Conservation (phyloP, 2,888 invertebrate genomes). For the Anaspis maculata region DNA sequence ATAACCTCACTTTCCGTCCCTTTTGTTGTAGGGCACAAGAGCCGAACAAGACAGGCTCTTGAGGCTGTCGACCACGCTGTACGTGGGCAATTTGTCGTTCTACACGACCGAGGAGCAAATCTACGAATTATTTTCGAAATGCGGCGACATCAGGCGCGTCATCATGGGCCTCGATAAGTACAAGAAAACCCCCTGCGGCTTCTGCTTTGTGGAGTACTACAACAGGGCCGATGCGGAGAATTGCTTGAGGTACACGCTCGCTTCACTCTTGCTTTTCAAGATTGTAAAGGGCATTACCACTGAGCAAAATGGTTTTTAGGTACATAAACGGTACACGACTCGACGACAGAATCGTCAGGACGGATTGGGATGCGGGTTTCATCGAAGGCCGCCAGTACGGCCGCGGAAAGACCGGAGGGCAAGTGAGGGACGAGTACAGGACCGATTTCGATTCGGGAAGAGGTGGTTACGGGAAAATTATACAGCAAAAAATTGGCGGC, state of each 20-base stretch:
- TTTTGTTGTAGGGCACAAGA: constrained; percentile 64
- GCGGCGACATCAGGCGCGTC: constrained; percentile 90
- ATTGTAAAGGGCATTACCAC: background rate
- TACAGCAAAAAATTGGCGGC: constrained; percentile 70
- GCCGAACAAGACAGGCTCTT: constrained; percentile 78
- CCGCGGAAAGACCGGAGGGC: constrained; percentile 95
- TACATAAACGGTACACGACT: constrained; percentile 94
- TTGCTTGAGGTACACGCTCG: constrained; percentile 67
- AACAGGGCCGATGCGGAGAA: constrained; percentile 64
- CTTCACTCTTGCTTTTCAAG: background rate
- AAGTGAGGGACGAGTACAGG: constrained; percentile 97
- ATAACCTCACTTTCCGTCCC: constrained; percentile 9
- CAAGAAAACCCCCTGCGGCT: constrained; percentile 98
- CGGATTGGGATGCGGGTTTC: constrained; percentile 99
- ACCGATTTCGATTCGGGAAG: constrained; percentile 95
- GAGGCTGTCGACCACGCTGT: constrained; percentile 71
- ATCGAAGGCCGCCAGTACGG: constrained; percentile 97
- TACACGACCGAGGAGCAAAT: constrained; percentile 99
- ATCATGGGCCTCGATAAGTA: constrained; percentile 98
- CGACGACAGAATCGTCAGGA: constrained; percentile 93
- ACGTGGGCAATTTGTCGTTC: constrained; percentile 96
- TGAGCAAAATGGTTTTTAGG: constrained; percentile 45
- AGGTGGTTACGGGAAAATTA: constrained; percentile 94
- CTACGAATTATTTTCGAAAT: constrained; percentile 90
- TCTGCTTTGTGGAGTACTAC: constrained; percentile 97